Conservation (phyloP, 92 coral and sea anemone species). For the Bergia puertoricense region DNA sequence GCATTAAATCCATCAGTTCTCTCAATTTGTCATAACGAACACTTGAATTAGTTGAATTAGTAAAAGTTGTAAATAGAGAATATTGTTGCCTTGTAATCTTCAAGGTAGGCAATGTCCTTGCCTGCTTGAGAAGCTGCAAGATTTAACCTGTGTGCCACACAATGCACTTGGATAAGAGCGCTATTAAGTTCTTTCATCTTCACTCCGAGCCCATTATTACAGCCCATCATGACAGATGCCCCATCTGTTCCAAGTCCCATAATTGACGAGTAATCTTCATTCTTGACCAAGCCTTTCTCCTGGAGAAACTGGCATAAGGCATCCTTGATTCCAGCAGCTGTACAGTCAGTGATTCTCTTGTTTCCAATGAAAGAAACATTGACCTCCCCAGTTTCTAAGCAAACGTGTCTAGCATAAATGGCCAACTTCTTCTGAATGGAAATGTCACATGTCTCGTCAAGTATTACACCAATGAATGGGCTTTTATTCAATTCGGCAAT, state of each 20-base stretch:
- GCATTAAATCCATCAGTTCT: conserved; percentile 44
- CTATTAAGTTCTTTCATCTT: conserved; percentile 45
- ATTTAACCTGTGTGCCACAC: conserved; percentile 60
- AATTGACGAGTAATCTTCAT: conserved; percentile 38
- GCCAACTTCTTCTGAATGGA: conserved; percentile 37
- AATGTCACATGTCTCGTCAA: conserved; percentile 49
- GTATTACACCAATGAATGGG: conserved; percentile 47
- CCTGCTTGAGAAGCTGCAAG: conserved; percentile 51
- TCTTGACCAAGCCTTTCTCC: conserved; percentile 42
- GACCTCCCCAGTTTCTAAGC: conserved; percentile 21
- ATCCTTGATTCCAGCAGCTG: conserved; percentile 35
- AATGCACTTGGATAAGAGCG: conserved; percentile 46
- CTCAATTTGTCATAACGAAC: conserved; percentile 38
- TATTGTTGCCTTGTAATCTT: conserved; percentile 17
- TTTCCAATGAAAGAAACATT: conserved; percentile 37
- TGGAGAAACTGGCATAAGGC: conserved; percentile 45
- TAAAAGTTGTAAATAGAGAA: conserved; percentile 37
- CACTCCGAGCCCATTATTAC: conserved; percentile 43
- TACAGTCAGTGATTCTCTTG: conserved; percentile 8
- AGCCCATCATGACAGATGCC: conserved; percentile 45
- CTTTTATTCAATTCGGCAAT: too few species aligned
- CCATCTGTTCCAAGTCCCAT: conserved; percentile 55
- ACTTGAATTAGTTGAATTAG: conserved; percentile 38
- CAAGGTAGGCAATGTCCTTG: conserved; percentile 40
- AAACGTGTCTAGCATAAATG: conserved; percentile 34